Percentiles rank a stretch among this genome's conserved stretches.
These are phyloP conservation scores for Galleria mellonella DNA, from an alignment of 1,140 invertebrate species.

Conservation along the genomic window DNA sequence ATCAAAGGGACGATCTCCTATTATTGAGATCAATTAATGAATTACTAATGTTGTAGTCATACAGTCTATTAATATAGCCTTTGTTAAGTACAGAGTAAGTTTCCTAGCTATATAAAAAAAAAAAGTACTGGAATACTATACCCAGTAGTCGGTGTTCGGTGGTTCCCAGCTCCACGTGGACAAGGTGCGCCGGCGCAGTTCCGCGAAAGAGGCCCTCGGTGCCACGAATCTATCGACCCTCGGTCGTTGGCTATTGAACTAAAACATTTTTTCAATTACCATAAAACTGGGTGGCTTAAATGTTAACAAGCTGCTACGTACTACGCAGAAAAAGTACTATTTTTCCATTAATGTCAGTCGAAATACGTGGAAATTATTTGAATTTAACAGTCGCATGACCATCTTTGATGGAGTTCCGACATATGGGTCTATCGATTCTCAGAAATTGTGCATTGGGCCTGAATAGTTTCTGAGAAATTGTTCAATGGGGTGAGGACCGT, in stretches of 20 bases:
- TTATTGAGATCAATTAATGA: too few relatives aligned
- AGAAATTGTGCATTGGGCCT: neutral
- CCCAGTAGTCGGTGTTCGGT: constrained; percentile 29
- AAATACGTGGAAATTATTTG: neutral
- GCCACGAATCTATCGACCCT: constrained; percentile 46
- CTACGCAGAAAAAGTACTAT: neutral
- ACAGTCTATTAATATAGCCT: too few relatives aligned
- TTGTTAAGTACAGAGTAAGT: too few relatives aligned
- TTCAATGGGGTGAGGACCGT: neutral
- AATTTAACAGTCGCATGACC: too few relatives aligned
- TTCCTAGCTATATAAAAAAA: too few relatives aligned
- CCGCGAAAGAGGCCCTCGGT: constrained; percentile 27
- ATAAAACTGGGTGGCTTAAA: neutral
- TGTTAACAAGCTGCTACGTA: neutral
- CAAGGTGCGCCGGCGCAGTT: constrained; percentile 20
- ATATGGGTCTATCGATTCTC: neutral
- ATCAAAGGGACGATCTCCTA: too few relatives aligned
- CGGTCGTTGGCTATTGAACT: constrained; percentile 22
- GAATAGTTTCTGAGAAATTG: constrained; percentile 1
- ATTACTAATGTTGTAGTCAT: too few relatives aligned
- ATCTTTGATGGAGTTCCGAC: too few relatives aligned
- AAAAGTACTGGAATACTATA: too few relatives aligned
- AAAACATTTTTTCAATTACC: constrained; percentile 6
- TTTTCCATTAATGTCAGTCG: neutral
- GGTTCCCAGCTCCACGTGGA: constrained; percentile 13